These are phyloP conservation scores for Aphidoletes aphidimyza DNA, from an alignment of 2,888 invertebrate genomes.

Conservation along the genomic window DNA sequence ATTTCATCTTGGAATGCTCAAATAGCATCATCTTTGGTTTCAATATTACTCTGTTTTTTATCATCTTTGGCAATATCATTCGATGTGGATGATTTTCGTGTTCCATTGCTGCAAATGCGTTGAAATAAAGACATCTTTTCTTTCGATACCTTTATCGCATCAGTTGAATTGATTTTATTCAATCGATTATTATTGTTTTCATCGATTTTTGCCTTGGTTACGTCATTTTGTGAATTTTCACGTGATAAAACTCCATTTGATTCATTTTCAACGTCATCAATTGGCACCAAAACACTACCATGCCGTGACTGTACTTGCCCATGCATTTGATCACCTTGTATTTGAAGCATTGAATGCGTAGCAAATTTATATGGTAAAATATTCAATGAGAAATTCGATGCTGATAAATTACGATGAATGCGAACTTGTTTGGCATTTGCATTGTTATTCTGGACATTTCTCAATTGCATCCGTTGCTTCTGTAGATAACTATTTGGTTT, in stretches of 20 bases:
- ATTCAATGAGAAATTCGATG: slow-evolving; percentile 52
- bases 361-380: slow-evolving; percentile 39
- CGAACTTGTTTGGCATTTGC: not conserved
- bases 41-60: not conserved
- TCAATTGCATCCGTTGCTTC: slow-evolving; percentile 55
- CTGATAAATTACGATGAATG: slow-evolving; percentile 37
- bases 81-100: not conserved
- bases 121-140: not conserved
- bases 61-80: not conserved
- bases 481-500: slow-evolving; percentile 62
- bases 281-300: slow-evolving; percentile 39
- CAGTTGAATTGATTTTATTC: not conserved
- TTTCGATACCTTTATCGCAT: not conserved
- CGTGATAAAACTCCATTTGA: not conserved
- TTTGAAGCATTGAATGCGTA: not conserved
- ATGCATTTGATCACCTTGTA: not conserved
- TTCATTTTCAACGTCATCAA: slow-evolving; percentile 34
- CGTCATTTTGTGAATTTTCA: not conserved
- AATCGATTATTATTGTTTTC: slow-evolving; percentile 25
- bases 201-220: slow-evolving; percentile 7
- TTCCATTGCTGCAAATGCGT: slow-evolving; percentile 15
- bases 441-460: slow-evolving; percentile 15
- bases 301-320: not conserved
- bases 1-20: slow-evolving; percentile 8
- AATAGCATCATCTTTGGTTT: slow-evolving; percentile 31